Base-by-base conservation (phyloP, 1,140 invertebrate species). In the Cyclargus thomasi region DNA sequence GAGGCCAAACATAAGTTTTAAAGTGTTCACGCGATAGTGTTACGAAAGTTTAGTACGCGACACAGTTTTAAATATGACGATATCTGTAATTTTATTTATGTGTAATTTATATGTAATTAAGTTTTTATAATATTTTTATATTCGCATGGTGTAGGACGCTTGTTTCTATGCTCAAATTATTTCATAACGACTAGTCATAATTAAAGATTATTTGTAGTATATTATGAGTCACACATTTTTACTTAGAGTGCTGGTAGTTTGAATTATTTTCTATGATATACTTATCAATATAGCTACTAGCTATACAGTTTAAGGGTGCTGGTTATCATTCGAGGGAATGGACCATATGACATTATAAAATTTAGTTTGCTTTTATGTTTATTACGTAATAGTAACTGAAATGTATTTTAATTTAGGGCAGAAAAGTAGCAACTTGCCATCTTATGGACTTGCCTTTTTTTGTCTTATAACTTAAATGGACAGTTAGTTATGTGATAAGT, bases 111-210 rank as follows among this genome's bases (percentile, higher is more conserved):
- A 81, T 74, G 23, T 82, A 80, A 79, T 82, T 87, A 82, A 87
- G 80, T 86, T 90, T 84, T 83, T 86, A 82, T 82, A 86, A 86
- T 81, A 81, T 81, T 90, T 86, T 86, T 83, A 86, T 88, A 87
- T 83, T 82, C 79, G 86, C 88, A 90, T 90, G 88, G 88, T 83
- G 75, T 86, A 84, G 75, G 85, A 83, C 72, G 85, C 85, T 86
- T 88, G 78, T 81, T 88, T 85, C 88, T 85, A 90, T 90, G 87
- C 87, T 88, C 87, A 90, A 90, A 90, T 84, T 83, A 83, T 86
- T 86, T 87, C 72, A 81, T 88, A 87, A 80, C 78, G 80, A 79
- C 87, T 90, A 90, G 87, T 90, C 86, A 88, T 90, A 88, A 87
- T 79, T 81, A 85, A 87, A 82, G 79, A 79, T 85, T 85, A 85